Conservation (phyloP, 2,888 invertebrate genomes). For the Lithophane socia region DNA sequence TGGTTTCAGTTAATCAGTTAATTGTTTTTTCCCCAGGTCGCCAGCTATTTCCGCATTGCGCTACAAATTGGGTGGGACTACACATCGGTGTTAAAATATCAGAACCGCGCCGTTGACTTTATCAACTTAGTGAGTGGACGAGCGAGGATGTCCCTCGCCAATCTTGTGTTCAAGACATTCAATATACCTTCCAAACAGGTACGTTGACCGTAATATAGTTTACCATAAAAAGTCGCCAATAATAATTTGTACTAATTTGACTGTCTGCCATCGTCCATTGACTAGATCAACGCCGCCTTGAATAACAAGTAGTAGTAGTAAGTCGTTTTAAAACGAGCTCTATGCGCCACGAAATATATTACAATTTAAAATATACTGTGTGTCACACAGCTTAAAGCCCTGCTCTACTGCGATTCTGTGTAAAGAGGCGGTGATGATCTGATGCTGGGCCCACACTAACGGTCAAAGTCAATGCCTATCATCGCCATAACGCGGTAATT, state of each 20-base stretch:
- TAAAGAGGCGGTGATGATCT: background rate
- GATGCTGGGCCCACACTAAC: no score
- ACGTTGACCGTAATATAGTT: background rate
- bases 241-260: background rate
- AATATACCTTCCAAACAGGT: constrained; percentile 83
- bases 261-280: background rate
- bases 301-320: background rate
- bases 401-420: background rate
- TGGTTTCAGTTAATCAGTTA: background rate
- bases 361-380: background rate
- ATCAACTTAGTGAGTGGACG: constrained; percentile 87
- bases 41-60: constrained; percentile 86
- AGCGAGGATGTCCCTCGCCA: constrained; percentile 86
- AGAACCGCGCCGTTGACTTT: constrained; percentile 84
- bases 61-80: constrained; percentile 88
- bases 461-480: no score
- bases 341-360: background rate
- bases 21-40: constrained; percentile 71
- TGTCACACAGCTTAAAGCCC: background rate
- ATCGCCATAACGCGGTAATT: no score
- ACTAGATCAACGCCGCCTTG: background rate
- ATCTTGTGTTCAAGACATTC: constrained; percentile 87
- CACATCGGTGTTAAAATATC: constrained; percentile 84
- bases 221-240: background rate
- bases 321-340: background rate